phyloP scores from a whole-genome alignment of 2,113 vertebrate species.

The Bujurquina vittata region DNA sequence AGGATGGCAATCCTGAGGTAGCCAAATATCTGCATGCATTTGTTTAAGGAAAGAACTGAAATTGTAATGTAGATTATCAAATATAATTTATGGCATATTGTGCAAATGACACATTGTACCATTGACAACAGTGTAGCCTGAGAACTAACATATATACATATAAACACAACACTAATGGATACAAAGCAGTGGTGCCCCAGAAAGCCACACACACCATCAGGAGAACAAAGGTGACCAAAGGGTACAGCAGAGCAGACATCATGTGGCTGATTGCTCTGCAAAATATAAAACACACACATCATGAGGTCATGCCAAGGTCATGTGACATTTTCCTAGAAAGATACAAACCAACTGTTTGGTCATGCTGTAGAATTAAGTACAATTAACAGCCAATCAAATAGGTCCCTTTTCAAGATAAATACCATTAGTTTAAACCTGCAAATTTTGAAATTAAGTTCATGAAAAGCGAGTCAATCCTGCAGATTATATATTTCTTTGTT shows the following conservation, averaged over 20 bases:
- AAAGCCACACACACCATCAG: constrained; percentile 88
- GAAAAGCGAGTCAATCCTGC: neutral
- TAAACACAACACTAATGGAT: constrained; percentile 79
- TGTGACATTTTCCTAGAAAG: neutral
- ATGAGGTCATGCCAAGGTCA: neutral
- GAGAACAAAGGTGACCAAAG: constrained; percentile 87
- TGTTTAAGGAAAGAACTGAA: constrained; percentile 48
- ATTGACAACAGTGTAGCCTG: neutral
- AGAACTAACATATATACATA: neutral
- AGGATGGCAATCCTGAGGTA: constrained; percentile 86
- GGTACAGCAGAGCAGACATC: constrained; percentile 86
- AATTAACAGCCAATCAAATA: too few relatives aligned
- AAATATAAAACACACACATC: neutral
- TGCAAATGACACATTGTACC: neutral
- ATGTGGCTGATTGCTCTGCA: constrained; percentile 87
- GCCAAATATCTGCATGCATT: constrained; percentile 84
- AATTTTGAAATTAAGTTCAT: neutral
- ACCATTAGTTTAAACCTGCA: neutral
- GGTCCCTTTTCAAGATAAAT: neutral
- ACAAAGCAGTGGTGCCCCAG: constrained; percentile 88
- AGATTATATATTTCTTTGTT: neutral
- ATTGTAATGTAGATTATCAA: neutral
- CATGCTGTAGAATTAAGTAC: too few relatives aligned
- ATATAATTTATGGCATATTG: too few relatives aligned
- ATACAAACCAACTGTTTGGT: neutral